phyloP scores from a whole-genome alignment of 2,113 vertebrate genomes.

The Scytalopus superciliaris region DNA sequence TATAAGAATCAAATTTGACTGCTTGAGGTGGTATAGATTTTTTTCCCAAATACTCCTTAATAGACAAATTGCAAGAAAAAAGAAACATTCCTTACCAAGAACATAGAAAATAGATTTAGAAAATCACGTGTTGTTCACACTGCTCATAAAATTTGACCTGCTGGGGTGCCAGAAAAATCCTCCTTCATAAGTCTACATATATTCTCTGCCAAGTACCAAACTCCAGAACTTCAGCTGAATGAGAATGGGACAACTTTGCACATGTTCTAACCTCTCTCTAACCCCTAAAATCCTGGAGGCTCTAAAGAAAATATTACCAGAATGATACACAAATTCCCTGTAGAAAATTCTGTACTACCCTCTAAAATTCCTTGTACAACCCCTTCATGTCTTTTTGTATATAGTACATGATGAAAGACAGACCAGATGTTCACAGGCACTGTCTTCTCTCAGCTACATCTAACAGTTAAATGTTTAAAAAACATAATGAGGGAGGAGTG shows the following conservation, averaged over 20 bases:
- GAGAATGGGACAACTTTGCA: neutral
- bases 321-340: neutral
- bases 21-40: neutral
- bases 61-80: neutral
- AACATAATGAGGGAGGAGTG: accelerated
- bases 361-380: neutral
- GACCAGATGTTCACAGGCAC: neutral
- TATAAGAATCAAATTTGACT: neutral
- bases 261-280: neutral
- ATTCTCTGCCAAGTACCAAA: neutral
- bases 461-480: neutral
- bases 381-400: neutral
- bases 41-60: neutral
- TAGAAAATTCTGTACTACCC: neutral
- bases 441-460: neutral
- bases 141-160: neutral
- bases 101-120: neutral
- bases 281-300: neutral
- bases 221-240: neutral
- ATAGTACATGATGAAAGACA: neutral
- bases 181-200: neutral
- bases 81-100: neutral
- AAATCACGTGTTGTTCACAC: neutral
- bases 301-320: neutral
- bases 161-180: neutral